Evolutionary conservation across 2,888 invertebrate species (phyloP).

Genomic region (Abrostola triplasia): DNA sequence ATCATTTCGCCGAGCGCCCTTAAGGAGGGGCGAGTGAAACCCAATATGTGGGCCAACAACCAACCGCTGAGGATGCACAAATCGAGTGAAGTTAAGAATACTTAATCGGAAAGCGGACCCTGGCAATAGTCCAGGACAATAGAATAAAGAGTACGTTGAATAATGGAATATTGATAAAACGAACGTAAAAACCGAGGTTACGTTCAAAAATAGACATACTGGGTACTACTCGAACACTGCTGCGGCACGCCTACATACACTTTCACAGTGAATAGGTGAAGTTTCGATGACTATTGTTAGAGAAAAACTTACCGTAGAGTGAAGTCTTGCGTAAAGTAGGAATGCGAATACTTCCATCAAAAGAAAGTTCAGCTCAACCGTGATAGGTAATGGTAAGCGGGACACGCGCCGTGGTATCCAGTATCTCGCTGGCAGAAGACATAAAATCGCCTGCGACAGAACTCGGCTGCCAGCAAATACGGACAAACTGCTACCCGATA

Average conservation of each 20-base stretch:
- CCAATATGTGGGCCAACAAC: conserved; percentile 4
- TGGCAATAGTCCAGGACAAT: conserved; percentile 5
- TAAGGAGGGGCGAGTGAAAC: conserved; percentile 1
- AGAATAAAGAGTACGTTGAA: background rate
- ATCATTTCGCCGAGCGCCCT: background rate
- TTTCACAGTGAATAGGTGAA: conserved; percentile 64
- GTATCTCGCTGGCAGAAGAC: conserved; percentile 58
- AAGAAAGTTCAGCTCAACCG: conserved; percentile 65
- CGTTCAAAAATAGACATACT: conserved; percentile 33
- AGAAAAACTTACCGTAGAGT: conserved; percentile 71
- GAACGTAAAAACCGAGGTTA: conserved; percentile 12
- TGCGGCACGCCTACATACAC: conserved; percentile 45
- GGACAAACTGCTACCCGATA: conserved; percentile 56
- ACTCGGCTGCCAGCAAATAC: conserved; percentile 42
- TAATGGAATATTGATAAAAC: conserved; percentile 16
- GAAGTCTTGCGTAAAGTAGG: conserved; percentile 73
- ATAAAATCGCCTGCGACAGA: conserved; percentile 51
- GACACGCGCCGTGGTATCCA: conserved; percentile 35
- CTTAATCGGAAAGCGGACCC: conserved; percentile 3
- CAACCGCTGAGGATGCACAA: conserved; percentile 6
- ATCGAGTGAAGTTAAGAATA: background rate
- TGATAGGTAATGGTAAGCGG: conserved; percentile 48
- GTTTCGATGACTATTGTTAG: conserved; percentile 74
- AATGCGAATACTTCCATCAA: conserved; percentile 71
- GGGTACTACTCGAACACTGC: conserved; percentile 25